Evolutionary conservation across 2,888 invertebrate genomes (phyloP), one percentile per base, ranked within the genome.

Genomic region (Entomobrya proxima): DNA sequence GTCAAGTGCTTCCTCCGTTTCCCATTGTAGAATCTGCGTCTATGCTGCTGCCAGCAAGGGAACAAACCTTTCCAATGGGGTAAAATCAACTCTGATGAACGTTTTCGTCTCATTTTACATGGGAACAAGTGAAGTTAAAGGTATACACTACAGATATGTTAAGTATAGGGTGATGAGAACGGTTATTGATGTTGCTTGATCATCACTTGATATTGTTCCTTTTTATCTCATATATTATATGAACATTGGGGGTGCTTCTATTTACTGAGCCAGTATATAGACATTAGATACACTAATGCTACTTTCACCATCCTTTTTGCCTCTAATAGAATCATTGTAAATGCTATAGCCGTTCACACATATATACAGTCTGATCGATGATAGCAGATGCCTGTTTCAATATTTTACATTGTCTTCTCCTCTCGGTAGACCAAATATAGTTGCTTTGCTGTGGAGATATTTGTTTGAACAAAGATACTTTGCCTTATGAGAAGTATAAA

Each of bases 31-130:
- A 15, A 69, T 24, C 9, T n/a, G 9, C 37, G 30, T 58, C 27
- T 58, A 30, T 69, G 69, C 58, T 44, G 55, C 30, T 50, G 24
- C 11, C 40, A 55, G 21, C 47, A 77, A 44, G 9, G 47, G 24
- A 58, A 80, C 50, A 44, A 67, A 80, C 50, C n/a, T 58, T 67
- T 81, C 61, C 47, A 61, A 47, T 18, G 74, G 61, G 74, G 55
- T 74, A 35, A 74, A 32, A 52, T 50, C 74, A 35, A 47, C 44
- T 61, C 32, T 75, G 81, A 81, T 50, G 81, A 81, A 74, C 81
- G 44, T 61, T 24, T 75, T 74, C 37, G 74, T 81, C 74, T 74
- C 81, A 79, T 79, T 79, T 79, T 52, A 69, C 69, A 79, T 52
- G 69, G 44, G 24, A 69, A n/a, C 27, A 21, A 24, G 15, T 1